Base-by-base conservation (phyloP, 2,888 invertebrate genomes). In the Drosophila melanosoma region DNA sequence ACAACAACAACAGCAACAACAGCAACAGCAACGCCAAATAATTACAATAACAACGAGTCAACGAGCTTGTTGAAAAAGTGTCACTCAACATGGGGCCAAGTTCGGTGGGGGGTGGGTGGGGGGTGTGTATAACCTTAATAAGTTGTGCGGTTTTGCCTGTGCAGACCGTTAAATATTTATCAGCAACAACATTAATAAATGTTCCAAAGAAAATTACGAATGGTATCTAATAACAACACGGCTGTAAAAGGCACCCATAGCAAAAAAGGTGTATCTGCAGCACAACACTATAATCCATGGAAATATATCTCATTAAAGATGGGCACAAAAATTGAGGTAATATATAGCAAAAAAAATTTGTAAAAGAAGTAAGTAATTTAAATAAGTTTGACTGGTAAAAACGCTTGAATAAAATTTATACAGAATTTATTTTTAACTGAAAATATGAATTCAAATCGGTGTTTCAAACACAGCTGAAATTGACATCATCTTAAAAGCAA, bases 131-230 rank as follows among this genome's bases (percentile, higher is more conserved):
- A 1, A 59, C 62, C 73, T 71, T 80, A 82, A 88, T 76, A 88
- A 88, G 88, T 85, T 82, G 76, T 81, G 74, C 68, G 79, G 79
- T 72, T 72, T 76, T 69, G 64, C 63, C 65, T 67, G 72, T 75
- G 87, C 67, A 49, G 69, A 71, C 76, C 76, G 59, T 71, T 89
- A 67, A 70, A 74, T 79, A 89, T 83, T 83, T 83, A 90, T 88
- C 90, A 86, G 65, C 70, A 76, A 62, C 76, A 69, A 73, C 79
- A 79, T 91, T 83, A 83, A 86, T 86, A 81, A 81, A 78, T 76
- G 76, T 73, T 74, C 74, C 71, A 79, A 82, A 61, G 54, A 59
- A 83, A 71, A 48, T 53, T 64, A 38, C 38, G 62, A 62, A 72
- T 62, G 62, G 68, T 72, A 52, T 68, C 79, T 51, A 63, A 63